These are phyloP conservation scores for Formica exsecta DNA, from an alignment of 1,140 invertebrate genomes.

Conservation along the genomic window DNA sequence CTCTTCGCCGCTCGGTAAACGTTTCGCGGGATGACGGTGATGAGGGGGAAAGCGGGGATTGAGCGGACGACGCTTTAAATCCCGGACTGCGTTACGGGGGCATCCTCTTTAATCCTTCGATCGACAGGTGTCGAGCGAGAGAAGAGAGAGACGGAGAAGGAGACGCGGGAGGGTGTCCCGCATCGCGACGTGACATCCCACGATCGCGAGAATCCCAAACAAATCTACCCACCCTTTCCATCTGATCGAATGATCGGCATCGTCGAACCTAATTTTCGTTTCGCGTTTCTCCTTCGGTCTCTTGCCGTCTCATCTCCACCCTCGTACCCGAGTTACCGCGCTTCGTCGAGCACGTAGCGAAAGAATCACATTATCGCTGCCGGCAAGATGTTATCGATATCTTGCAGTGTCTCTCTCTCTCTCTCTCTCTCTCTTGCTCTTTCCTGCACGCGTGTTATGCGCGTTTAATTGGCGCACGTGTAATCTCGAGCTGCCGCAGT, in stretches of 20 bases:
- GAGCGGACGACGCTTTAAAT: conserved; percentile 62
- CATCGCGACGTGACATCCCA: conserved; percentile 49
- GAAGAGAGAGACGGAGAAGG: conserved; percentile 36
- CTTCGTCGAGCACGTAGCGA: conserved; percentile 57
- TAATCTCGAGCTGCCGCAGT: conserved; percentile 30
- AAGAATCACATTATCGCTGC: conserved; percentile 55
- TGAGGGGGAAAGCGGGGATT: neutral
- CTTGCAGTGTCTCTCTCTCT: neutral
- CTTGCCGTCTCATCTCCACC: conserved; percentile 8
- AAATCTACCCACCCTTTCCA: conserved; percentile 61
- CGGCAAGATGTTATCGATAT: conserved; percentile 1
- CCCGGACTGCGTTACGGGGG: conserved; percentile 47
- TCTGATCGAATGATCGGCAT: conserved; percentile 56
- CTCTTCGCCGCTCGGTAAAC: conserved; percentile 24
- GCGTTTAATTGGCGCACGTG: conserved; percentile 46
- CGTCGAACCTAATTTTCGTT: conserved; percentile 59
- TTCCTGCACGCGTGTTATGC: neutral
- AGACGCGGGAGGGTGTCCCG: conserved; percentile 20
- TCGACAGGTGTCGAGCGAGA: conserved; percentile 71
- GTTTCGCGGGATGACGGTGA: conserved; percentile 3
- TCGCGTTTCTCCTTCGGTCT: neutral
- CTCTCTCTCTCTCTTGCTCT: neutral
- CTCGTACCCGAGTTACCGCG: conserved; percentile 37
- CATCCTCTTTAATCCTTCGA: conserved; percentile 78
- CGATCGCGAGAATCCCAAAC: conserved; percentile 65